phyloP scores from a whole-genome alignment of 1,140 invertebrate genomes.

The Camponotus pennsylvanicus region DNA sequence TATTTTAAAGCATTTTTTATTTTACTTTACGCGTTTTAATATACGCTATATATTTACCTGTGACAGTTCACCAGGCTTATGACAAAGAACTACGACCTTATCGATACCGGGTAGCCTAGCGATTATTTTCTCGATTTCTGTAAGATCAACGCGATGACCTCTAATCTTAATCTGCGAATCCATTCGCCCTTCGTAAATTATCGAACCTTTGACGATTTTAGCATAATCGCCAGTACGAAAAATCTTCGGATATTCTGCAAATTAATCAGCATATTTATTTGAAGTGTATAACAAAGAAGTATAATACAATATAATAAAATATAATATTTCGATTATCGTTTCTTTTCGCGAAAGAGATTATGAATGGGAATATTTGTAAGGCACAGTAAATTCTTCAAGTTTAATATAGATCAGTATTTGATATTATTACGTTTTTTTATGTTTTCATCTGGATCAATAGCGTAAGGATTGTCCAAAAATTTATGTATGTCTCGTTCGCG shows the following conservation, averaged over 20 bases:
- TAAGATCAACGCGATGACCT: slow-evolving; percentile 94
- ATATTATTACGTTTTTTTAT: slow-evolving; percentile 15
- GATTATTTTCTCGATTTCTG: slow-evolving; percentile 92
- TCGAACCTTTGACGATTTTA: slow-evolving; percentile 89
- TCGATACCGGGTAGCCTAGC: slow-evolving; percentile 87
- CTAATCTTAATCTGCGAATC: slow-evolving; percentile 96
- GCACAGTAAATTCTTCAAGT: neutral
- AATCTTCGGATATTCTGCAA: slow-evolving; percentile 88
- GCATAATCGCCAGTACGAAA: slow-evolving; percentile 95
- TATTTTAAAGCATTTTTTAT: neutral
- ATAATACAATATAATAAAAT: neutral
- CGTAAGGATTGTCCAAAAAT: slow-evolving; percentile 90
- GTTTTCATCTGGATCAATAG: slow-evolving; percentile 88
- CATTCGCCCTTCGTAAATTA: slow-evolving; percentile 93
- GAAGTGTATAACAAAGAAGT: neutral
- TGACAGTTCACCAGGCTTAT: slow-evolving; percentile 90
- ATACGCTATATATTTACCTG: slow-evolving; percentile 83
- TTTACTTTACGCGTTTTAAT: neutral
- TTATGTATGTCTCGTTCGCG: slow-evolving; percentile 90
- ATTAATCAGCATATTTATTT: neutral
- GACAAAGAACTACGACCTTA: slow-evolving; percentile 91
- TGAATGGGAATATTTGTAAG: neutral
- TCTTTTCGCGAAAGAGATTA: neutral
- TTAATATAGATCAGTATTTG: neutral
- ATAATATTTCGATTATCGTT: neutral